phyloP scores from a whole-genome alignment of 2,113 vertebrate species.

The Dolichallabes microphthalmus region DNA sequence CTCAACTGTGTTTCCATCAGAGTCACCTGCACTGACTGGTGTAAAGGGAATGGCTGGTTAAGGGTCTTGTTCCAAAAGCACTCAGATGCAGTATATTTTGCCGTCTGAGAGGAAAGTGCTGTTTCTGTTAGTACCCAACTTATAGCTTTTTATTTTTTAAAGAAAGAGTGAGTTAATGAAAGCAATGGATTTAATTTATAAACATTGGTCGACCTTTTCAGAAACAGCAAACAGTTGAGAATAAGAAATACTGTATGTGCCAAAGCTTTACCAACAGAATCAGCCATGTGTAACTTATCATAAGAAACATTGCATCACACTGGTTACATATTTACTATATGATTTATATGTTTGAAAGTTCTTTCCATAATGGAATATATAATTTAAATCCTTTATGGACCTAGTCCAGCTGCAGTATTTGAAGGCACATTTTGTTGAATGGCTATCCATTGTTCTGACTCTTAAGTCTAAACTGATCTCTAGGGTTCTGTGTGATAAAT shows the following conservation, averaged over 20 bases:
- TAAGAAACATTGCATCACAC: not conserved
- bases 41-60: not conserved
- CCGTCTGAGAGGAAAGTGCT: not conserved
- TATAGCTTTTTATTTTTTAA: not conserved
- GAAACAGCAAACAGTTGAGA: not conserved
- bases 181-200: not conserved
- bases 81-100: not conserved
- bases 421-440: slow-evolving; percentile 5
- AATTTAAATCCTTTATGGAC: not conserved
- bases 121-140: not conserved
- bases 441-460: not conserved
- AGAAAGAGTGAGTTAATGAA: not conserved
- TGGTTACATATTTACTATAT: not conserved
- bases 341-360: not conserved
- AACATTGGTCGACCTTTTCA: not conserved
- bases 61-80: not conserved
- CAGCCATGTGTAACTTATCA: not conserved
- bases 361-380: not conserved
- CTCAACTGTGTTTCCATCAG: not conserved
- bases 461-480: not conserved
- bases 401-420: not conserved
- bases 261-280: not conserved
- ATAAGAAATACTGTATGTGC: not conserved
- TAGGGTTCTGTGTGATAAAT: not conserved
- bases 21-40: not conserved